Evolutionary conservation across 2,888 invertebrate species (phyloP).

Genomic region (Lathronympha strigana): DNA sequence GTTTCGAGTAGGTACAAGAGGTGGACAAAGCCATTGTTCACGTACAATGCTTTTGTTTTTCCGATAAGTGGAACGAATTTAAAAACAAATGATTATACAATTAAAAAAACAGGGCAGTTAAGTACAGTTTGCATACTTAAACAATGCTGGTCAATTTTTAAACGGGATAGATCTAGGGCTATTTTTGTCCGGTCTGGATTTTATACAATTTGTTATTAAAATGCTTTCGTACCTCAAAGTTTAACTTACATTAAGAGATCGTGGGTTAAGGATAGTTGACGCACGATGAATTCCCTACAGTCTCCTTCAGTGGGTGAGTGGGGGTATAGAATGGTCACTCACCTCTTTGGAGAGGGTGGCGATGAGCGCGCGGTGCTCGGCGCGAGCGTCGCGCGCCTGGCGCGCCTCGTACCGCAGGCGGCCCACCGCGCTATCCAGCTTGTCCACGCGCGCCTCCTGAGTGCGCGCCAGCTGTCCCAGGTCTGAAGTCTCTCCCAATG

Average conservation of each 20-base stretch:
- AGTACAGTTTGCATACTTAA: neutral
- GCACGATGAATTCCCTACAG: no score
- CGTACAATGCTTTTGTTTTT: neutral
- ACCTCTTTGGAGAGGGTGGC: constrained; percentile 81
- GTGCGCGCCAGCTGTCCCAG: constrained; percentile 62
- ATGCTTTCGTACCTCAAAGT: no score
- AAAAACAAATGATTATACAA: neutral
- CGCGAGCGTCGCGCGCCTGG: constrained; percentile 59
- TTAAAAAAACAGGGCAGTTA: neutral
- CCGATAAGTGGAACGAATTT: neutral
- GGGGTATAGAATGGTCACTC: constrained; percentile 11
- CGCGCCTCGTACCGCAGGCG: constrained; percentile 69
- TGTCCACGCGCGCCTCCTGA: constrained; percentile 69
- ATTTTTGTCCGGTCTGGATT: no score
- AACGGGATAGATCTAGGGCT: no score
- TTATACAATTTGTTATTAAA: no score
- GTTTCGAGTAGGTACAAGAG: neutral
- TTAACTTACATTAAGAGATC: no score
- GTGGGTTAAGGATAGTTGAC: no score
- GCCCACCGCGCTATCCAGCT: constrained; percentile 64
- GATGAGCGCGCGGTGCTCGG: constrained; percentile 70
- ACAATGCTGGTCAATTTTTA: no score
- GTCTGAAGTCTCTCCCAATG: constrained; percentile 62
- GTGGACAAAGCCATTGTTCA: neutral
- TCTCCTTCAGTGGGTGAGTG: no score